Evolutionary conservation across 2,888 invertebrate genomes (phyloP).

Genomic region (Ctena decussata): DNA sequence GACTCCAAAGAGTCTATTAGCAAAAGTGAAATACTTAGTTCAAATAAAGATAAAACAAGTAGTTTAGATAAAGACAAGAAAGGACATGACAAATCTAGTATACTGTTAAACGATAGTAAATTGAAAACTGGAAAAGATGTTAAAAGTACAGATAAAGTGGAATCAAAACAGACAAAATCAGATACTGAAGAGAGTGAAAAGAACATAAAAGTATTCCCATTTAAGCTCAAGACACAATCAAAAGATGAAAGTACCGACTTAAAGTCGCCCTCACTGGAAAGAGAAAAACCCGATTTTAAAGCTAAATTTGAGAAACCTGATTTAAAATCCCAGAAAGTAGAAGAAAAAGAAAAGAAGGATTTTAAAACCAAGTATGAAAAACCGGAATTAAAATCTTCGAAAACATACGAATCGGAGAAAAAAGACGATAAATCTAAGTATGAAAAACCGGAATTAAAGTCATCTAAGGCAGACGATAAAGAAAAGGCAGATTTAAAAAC

Average conservation of each 20-base stretch:
- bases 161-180: neutral
- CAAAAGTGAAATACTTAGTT: neutral
- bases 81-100: neutral
- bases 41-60: neutral
- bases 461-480: slow-evolving; percentile 13
- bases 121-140: neutral
- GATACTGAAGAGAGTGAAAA: neutral
- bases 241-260: neutral
- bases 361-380: slow-evolving; percentile 47
- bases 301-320: slow-evolving; percentile 19
- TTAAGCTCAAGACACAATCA: neutral
- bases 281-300: slow-evolving; percentile 23
- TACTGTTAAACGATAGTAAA: neutral
- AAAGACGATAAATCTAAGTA: slow-evolving; percentile 21
- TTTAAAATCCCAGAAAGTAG: slow-evolving; percentile 28
- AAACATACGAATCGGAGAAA: slow-evolving; percentile 38
- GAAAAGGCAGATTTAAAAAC: slow-evolving; percentile 33
- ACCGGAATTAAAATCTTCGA: slow-evolving; percentile 17
- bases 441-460: slow-evolving; percentile 37
- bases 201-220: neutral
- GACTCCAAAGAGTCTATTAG: too few relatives aligned
- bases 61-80: neutral
- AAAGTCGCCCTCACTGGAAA: slow-evolving; percentile 32
- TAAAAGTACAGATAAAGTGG: neutral
- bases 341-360: slow-evolving; percentile 40